Base-by-base conservation (phyloP, 1,140 invertebrate species). In the Drosophila pallidifrons region DNA sequence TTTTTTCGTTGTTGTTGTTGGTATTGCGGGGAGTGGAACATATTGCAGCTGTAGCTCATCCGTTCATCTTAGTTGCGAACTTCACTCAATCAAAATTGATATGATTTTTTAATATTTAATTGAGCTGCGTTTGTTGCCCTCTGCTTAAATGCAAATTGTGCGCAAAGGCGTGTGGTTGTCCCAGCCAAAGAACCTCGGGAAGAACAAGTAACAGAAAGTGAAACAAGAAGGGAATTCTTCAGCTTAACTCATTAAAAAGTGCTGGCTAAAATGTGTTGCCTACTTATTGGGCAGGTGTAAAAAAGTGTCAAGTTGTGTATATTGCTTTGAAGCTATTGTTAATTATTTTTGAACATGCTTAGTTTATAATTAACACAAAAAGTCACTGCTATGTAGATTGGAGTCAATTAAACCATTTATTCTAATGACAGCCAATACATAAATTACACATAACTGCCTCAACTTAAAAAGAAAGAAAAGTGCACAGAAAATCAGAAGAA, bases 21-120 rank as follows among this genome's bases (percentile, higher is more conserved):
- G 30, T 32, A 32, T 8, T 38, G 8, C 16, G 43, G 11, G 32
- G 8, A 10, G 11, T 41, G 11, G n/a, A 13, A 60, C 73, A 81
- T 63, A 49, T 55, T 55, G 58, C 72, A 43, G 49, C 41, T 60
- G 41, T 32, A 55, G 60, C 63, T 41, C 58, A 57, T 38, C n/a
- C 70, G 65, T 55, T 15, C 77, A 85, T 86, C 82, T 85, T 86
- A 87, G 82, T 75, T 77, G 61, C 43, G 13, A 15, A 10, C 2
- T 51, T 15, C 30, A 15, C 38, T 63, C 45, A 57, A 55, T 69
- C 69, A 69, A 81, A 79, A 71, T 88, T 59, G 72, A 67, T 74
- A 87, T 83, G 79, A 90, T 90, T 85, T 88, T 90, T 90, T 90
- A 90, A 87, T 90, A 90, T 91, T 90, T 87, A 90, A 82, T 90